Evolutionary conservation across 2,797 vertebrate species (phyloP), one percentile per base, ranked within the genome.

Genomic region (Sphaeramia orbicularis): DNA sequence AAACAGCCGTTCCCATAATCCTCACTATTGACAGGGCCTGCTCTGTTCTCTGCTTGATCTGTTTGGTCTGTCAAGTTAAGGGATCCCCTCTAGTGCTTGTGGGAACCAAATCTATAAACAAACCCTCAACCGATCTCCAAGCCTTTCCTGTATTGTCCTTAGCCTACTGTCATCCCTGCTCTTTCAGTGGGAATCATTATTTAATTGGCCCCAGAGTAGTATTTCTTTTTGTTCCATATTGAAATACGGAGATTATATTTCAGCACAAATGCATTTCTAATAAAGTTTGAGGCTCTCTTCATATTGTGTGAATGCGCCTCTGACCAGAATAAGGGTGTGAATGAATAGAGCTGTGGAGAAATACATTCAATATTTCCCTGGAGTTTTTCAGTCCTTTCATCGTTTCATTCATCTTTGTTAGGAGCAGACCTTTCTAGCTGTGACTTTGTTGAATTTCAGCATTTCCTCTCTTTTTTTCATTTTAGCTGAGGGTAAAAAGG

Each of bases 1-100:
- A 88, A 90, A 91, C 87, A 85, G 83, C 87, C 87, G 80, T 80
- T 90, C 70, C 80, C 71, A 89, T 90, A 90, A 92, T 91, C 89
- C 89, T 78, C 73, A 61, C 86, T 81, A 89, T 89, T 89, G 90
- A 88, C 84, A 89, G 82, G 76, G 78, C 52, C 61, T 51, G 78
- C 84, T 90, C 89, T 89, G 89, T 90, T 89, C 87, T 85, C 82
- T 1, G 80, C 80, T 88, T 87, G 86, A 84, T 90, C 86, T 87
- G 84, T 86, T 91, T 90, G 85, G 85, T 90, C 71, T 89, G 86
- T 89, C 80, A 88, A 86, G 86, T 91, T 86, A 85, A 84, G 68
- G 84, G 83, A 90, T 86, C 74, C 78, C 79, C 83, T 83, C 76
- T 84, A 70, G 86, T 87, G 85, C 84, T 89, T 85, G 73, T 85